Conservation (phyloP, 1,140 invertebrate genomes). For the Paracyclopina nana region DNA sequence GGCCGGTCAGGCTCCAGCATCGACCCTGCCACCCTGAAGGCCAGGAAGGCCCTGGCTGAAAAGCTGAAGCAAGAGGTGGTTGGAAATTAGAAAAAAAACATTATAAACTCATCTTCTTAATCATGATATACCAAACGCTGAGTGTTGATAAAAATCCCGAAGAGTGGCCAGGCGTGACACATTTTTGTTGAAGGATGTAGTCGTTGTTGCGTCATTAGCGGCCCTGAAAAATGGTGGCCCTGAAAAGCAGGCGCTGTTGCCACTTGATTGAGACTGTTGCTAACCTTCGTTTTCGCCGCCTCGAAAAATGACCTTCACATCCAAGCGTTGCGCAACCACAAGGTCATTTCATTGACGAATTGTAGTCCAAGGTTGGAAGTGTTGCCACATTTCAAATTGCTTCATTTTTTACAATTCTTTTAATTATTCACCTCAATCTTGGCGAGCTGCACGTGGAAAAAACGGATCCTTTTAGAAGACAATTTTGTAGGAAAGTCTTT, state of each 20-base stretch:
- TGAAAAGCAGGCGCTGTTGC: no score
- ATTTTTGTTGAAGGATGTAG: background rate
- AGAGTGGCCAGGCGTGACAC: background rate
- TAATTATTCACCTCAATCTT: background rate
- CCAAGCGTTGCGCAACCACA: background rate
- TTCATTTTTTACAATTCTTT: background rate
- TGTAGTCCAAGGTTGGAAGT: background rate
- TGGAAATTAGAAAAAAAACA: constrained; percentile 19
- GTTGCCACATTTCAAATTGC: background rate
- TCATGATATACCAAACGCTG: background rate
- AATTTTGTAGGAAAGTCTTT: no score
- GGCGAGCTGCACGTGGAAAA: no score
- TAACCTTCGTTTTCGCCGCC: background rate
- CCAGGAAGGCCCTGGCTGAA: constrained; percentile 56
- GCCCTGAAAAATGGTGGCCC: background rate
- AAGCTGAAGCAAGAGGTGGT: constrained; percentile 59
- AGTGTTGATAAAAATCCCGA: background rate
- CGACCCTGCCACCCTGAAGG: constrained; percentile 34
- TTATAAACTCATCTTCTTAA: background rate
- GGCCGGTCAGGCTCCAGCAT: constrained; percentile 20
- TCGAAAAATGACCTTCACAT: background rate
- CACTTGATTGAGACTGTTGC: background rate
- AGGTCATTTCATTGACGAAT: background rate
- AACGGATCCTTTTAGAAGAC: no score
- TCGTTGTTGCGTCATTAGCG: background rate